Evolutionary conservation across 1,140 invertebrate genomes (phyloP), one percentile per base, ranked within the genome.

Genomic region (Heliconius melpomene): DNA sequence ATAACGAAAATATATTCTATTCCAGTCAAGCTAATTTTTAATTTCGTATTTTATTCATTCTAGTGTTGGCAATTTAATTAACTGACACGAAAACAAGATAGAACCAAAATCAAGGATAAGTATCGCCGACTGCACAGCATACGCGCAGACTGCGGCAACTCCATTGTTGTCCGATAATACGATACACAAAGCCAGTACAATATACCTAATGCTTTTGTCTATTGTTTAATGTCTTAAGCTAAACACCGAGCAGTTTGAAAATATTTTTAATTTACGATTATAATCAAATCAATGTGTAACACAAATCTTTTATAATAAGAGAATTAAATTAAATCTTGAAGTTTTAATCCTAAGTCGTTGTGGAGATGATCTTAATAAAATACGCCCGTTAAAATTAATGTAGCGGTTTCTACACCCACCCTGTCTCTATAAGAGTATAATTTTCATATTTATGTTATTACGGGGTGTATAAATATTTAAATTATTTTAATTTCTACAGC

Each of bases 181-280:
- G 87, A 82, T 86, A 87, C 86, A 91, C 87, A 92, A 91, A 91
- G 88, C 85, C 87, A 81, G 88, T 85, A 94, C 90, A 91, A 90
- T 92, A 87, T 84, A 84, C 85, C 82, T 66, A 66, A 82, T 80
- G 81, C 81, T 81, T 66, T 66, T 85, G 85, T 82, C 89, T 85
- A 91, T 93, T 93, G 92, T 93, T 90, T 91, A 87, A 86, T 86
- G 85, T 91, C 89, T 90, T 85, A 88, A 85, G 86, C 88, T 87
- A 88, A 87, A 91, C 87, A 87, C 74, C 74, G 46, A 78, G 52
- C 46, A 57, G 60, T 81, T 81, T 77, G 54, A 74, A 80, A 72
- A 72, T 38, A 80, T 80, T 73, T 29, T 66, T 66, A 29, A 16
- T 66, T 16, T 1, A 66, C 3, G 60, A 66, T 29, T 23, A 66